Evolutionary conservation across 2,113 vertebrate genomes (phyloP).

Genomic region (Hyperopisus bebe): DNA sequence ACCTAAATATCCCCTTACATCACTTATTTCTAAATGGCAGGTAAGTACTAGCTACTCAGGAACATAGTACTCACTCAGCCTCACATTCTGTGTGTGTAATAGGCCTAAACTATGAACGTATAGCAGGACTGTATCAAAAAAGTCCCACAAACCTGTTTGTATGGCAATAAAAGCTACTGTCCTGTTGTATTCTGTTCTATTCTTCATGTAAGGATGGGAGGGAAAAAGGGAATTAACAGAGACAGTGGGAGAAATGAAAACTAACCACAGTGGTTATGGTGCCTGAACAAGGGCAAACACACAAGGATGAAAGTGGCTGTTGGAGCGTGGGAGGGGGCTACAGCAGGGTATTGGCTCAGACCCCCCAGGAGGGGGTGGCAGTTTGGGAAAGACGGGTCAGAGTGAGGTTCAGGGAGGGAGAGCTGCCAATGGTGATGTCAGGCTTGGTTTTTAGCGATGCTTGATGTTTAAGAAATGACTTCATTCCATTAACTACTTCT

Average conservation of each 20-base stretch:
- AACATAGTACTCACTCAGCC: background rate
- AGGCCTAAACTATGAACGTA: background rate
- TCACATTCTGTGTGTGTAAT: background rate
- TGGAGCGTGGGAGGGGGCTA: background rate
- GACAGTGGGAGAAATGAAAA: background rate
- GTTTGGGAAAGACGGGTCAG: background rate
- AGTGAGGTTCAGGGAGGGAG: background rate
- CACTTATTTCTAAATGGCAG: background rate
- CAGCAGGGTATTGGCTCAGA: background rate
- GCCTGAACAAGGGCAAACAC: background rate
- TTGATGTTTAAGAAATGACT: background rate
- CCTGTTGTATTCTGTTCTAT: background rate
- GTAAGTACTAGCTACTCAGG: background rate
- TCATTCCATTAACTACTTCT: background rate
- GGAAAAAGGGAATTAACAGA: background rate
- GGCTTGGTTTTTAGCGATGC: background rate
- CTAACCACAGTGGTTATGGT: background rate
- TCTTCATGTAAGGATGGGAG: background rate
- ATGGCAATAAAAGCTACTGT: background rate
- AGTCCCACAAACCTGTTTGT: background rate
- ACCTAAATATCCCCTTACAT: background rate
- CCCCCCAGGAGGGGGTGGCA: background rate
- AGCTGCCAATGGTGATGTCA: background rate
- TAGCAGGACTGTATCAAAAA: background rate
- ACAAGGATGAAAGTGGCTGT: background rate